A percentile compares a stretch with the other conserved stretches of the same genome.
Conservation (phyloP, 2,888 invertebrate genomes). For the Syrphus vitripennis region DNA sequence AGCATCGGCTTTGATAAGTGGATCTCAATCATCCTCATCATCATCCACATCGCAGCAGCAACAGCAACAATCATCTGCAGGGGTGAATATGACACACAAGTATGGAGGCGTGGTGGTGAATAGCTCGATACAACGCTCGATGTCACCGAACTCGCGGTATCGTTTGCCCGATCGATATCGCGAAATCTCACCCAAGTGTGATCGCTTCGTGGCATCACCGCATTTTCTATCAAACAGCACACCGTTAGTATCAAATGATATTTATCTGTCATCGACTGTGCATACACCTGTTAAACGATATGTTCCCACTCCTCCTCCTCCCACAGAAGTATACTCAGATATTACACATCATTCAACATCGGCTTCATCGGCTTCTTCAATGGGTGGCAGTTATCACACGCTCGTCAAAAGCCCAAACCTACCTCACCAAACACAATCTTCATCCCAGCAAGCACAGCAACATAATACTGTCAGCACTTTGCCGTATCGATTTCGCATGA, state of each 20-base stretch:
- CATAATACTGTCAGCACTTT: conserved; percentile 75
- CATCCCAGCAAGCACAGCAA: conserved; percentile 39
- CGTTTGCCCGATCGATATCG: conserved; percentile 78
- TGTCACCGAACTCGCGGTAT: conserved; percentile 79
- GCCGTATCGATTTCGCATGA: conserved; percentile 78
- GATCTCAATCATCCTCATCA: conserved; percentile 1
- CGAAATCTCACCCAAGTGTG: conserved; percentile 75
- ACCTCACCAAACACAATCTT: conserved; percentile 64
- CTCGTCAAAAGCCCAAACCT: conserved; percentile 58
- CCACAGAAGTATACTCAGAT: conserved; percentile 76
- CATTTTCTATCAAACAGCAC: conserved; percentile 76
- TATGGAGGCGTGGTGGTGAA: conserved; percentile 6
- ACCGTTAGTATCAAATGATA: conserved; percentile 77
- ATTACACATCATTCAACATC: conserved; percentile 57
- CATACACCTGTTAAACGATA: conserved; percentile 81
- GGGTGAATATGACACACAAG: conserved; percentile 55
- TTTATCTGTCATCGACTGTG: conserved; percentile 79
- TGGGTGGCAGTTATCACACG: conserved; percentile 55
- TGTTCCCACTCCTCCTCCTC: conserved; percentile 80
- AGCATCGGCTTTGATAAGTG: not conserved
- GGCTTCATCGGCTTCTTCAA: conserved; percentile 70
- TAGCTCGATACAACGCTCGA: conserved; percentile 74
- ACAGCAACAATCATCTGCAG: conserved; percentile 50
- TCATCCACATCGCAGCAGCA: conserved; percentile 34
- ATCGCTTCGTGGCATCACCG: conserved; percentile 74